These are phyloP conservation scores for Schizopygopsis malacanthus DNA, from an alignment of 2,797 vertebrate species.

Conservation along the genomic window DNA sequence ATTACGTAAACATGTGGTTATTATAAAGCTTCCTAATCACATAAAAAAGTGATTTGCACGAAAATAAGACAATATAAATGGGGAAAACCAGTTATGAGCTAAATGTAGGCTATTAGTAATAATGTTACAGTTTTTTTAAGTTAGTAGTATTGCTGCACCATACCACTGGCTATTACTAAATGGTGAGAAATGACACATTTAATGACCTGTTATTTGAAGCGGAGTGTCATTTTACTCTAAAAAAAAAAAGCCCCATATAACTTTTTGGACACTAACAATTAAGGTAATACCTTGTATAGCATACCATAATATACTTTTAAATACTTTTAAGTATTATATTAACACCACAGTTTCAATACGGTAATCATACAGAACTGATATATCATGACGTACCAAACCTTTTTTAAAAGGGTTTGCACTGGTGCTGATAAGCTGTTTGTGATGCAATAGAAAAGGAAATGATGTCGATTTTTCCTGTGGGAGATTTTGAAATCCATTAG, in stretches of 20 bases:
- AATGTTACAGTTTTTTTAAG: not conserved
- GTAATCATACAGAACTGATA: not conserved
- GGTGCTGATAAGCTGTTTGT: not conserved
- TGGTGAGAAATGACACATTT: not conserved
- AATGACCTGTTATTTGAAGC: not conserved
- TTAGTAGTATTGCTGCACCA: not conserved
- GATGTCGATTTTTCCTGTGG: not conserved
- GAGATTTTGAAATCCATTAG: not conserved
- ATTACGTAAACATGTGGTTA: not conserved
- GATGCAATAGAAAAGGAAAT: not conserved
- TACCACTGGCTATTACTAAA: not conserved
- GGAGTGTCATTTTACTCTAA: not conserved
- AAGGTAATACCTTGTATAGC: not conserved
- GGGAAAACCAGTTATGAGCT: not conserved
- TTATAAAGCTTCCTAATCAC: not conserved
- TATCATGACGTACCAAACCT: not conserved
- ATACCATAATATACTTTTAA: not conserved
- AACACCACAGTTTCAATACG: not conserved
- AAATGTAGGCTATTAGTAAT: conserved; percentile 1
- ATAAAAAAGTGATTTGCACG: not conserved
- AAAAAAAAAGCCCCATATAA: not conserved
- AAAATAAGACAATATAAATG: not conserved
- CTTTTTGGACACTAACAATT: not conserved
- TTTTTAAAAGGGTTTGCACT: not conserved
- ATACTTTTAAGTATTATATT: not conserved